These are phyloP conservation scores for Lottia scabra DNA, from an alignment of 2,888 invertebrate genomes.

Conservation along the genomic window DNA sequence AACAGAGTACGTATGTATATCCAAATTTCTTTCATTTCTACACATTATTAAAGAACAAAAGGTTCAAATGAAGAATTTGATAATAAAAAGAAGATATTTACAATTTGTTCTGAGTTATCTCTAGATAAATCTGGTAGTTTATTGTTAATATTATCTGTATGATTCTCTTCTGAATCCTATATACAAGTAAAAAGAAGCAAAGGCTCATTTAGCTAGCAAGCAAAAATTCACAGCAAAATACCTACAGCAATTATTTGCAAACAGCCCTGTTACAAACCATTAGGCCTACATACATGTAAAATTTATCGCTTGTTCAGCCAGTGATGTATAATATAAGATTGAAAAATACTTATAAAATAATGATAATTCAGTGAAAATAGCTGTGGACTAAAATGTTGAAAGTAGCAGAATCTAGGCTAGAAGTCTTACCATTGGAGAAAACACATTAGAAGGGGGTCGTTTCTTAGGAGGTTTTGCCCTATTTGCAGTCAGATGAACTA, in stretches of 20 bases:
- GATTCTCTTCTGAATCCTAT: too few species aligned
- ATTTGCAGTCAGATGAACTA: conserved; percentile 65
- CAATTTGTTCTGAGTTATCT: neutral
- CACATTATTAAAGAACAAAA: too few species aligned
- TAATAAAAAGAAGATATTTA: neutral
- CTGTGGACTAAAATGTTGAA: neutral
- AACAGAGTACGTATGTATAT: too few species aligned
- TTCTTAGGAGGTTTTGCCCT: conserved; percentile 77
- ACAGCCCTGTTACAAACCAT: too few species aligned
- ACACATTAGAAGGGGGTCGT: conserved; percentile 76
- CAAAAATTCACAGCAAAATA: too few species aligned
- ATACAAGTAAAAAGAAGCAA: too few species aligned
- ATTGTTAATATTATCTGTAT: neutral
- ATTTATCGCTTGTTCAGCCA: too few species aligned
- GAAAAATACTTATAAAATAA: neutral
- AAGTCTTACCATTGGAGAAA: conserved; percentile 58
- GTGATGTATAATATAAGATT: neutral
- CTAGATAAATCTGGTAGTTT: neutral
- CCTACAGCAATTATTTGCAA: too few species aligned
- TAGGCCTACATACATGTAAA: too few species aligned
- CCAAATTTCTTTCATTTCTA: too few species aligned
- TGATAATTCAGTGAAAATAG: neutral
- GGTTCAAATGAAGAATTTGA: too few species aligned
- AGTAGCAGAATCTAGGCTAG: conserved; percentile 25
- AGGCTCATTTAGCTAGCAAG: too few species aligned